Evolutionary conservation across 2,888 invertebrate species (phyloP).

Genomic region (Pasiphila rectangulata): DNA sequence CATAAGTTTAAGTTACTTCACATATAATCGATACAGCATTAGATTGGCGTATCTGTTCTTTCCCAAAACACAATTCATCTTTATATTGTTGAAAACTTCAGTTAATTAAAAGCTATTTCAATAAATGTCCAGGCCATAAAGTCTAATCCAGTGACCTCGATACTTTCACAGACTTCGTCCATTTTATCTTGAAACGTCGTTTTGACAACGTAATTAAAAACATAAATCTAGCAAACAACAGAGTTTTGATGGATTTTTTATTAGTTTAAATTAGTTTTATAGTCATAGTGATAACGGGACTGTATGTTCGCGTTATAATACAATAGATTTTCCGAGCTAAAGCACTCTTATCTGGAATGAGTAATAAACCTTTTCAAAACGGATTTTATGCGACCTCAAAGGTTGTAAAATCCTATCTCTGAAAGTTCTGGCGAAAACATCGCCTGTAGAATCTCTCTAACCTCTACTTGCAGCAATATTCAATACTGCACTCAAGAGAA

Average conservation of each 20-base stretch:
- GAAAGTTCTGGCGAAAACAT: constrained; percentile 10
- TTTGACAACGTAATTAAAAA: constrained; percentile 30
- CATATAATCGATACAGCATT: not conserved
- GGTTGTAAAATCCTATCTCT: constrained; percentile 12
- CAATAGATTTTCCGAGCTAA: not conserved
- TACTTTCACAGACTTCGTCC: constrained; percentile 28
- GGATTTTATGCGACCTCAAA: constrained; percentile 12
- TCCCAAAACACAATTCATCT: constrained; percentile 8
- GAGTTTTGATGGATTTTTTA: constrained; percentile 24
- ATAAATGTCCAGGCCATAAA: constrained; percentile 23
- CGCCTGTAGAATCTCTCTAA: constrained; percentile 5
- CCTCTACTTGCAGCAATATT: constrained; percentile 19
- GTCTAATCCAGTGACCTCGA: constrained; percentile 29
- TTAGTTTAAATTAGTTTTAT: constrained; percentile 9
- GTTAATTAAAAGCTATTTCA: constrained; percentile 18
- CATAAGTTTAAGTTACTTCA: not conserved
- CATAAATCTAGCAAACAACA: constrained; percentile 38
- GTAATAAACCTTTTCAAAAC: constrained; percentile 12
- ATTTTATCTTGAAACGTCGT: constrained; percentile 28
- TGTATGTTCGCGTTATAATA: not conserved
- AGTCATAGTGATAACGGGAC: not conserved
- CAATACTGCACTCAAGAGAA: constrained; percentile 31
- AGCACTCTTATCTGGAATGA: constrained; percentile 1
- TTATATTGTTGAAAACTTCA: constrained; percentile 7
- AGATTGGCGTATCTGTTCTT: constrained; percentile 8